phyloP scores from a whole-genome alignment of 2,797 vertebrate genomes.

The Acanthopagrus latus region DNA sequence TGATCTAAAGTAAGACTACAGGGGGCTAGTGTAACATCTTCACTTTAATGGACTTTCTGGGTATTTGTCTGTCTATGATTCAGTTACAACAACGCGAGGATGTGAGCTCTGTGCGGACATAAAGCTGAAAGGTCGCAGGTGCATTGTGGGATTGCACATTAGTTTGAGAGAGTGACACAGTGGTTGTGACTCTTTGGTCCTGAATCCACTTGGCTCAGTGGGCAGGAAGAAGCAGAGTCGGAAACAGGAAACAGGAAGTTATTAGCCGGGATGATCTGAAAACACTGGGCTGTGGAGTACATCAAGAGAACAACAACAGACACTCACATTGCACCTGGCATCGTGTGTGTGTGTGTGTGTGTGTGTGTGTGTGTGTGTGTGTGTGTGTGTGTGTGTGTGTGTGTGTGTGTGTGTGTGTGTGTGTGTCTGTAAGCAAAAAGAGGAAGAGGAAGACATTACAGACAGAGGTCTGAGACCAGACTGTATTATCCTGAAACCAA shows the following conservation, averaged over 20 bases:
- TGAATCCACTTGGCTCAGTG: slow-evolving; percentile 40
- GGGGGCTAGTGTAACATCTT: background rate
- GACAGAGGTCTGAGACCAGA: slow-evolving; percentile 56
- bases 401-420: slow-evolving; percentile 35
- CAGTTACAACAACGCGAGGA: slow-evolving; percentile 39
- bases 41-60: slow-evolving; percentile 26
- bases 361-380: slow-evolving; percentile 22
- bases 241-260: slow-evolving; percentile 86
- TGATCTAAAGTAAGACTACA: background rate
- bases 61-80: slow-evolving; percentile 18
- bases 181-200: slow-evolving; percentile 32
- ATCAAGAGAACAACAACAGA: slow-evolving; percentile 80
- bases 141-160: slow-evolving; percentile 17
- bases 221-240: slow-evolving; percentile 77
- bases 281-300: slow-evolving; percentile 79
- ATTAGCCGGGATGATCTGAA: slow-evolving; percentile 84
- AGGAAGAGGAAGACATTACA: slow-evolving; percentile 62
- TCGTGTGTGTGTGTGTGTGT: slow-evolving; percentile 38
- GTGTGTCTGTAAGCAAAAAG: slow-evolving; percentile 21
- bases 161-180: slow-evolving; percentile 13
- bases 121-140: slow-evolving; percentile 16
- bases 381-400: slow-evolving; percentile 31
- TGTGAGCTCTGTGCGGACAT: slow-evolving; percentile 18
- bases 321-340: slow-evolving; percentile 49
- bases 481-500: slow-evolving; percentile 38